Evolutionary conservation across 1,140 invertebrate species (phyloP).

Genomic region (Popillia japonica): DNA sequence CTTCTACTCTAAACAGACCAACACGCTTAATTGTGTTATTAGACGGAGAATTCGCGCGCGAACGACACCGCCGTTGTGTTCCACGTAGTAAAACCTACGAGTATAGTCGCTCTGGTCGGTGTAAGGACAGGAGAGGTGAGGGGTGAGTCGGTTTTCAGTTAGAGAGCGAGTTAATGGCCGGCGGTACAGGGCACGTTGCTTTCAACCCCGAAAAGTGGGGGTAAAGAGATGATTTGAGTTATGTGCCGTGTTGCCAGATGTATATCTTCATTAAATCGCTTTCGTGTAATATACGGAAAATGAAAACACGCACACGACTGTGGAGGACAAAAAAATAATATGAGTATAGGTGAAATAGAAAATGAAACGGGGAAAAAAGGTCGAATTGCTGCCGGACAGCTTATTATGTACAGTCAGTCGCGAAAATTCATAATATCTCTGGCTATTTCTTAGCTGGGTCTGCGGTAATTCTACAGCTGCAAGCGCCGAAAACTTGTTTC

Average conservation of each 20-base stretch:
- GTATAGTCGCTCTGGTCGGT: not conserved
- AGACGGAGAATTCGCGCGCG: slow-evolving; percentile 22
- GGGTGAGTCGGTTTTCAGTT: slow-evolving; percentile 20
- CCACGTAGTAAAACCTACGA: slow-evolving; percentile 26
- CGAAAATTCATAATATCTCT: no score
- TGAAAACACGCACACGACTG: slow-evolving; percentile 19
- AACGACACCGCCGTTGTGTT: not conserved
- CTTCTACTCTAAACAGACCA: not conserved
- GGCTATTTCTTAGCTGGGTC: no score
- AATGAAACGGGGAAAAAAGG: no score
- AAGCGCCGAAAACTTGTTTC: no score
- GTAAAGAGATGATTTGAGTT: slow-evolving; percentile 33
- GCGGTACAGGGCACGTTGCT: slow-evolving; percentile 25
- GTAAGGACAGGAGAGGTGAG: not conserved
- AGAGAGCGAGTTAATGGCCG: slow-evolving; percentile 32
- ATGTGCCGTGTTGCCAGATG: slow-evolving; percentile 32
- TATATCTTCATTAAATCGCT: slow-evolving; percentile 31
- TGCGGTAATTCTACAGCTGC: no score
- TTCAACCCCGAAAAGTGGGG: slow-evolving; percentile 32
- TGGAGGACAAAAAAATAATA: not conserved
- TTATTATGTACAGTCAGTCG: no score
- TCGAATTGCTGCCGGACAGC: no score
- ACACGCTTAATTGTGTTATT: slow-evolving; percentile 21
- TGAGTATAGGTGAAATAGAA: no score
- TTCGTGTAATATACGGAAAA: slow-evolving; percentile 20